Percentiles rank a stretch among this genome's conserved stretches.
Evolutionary conservation across 2,113 vertebrate genomes (phyloP).

Genomic region (Mellivora capensis): DNA sequence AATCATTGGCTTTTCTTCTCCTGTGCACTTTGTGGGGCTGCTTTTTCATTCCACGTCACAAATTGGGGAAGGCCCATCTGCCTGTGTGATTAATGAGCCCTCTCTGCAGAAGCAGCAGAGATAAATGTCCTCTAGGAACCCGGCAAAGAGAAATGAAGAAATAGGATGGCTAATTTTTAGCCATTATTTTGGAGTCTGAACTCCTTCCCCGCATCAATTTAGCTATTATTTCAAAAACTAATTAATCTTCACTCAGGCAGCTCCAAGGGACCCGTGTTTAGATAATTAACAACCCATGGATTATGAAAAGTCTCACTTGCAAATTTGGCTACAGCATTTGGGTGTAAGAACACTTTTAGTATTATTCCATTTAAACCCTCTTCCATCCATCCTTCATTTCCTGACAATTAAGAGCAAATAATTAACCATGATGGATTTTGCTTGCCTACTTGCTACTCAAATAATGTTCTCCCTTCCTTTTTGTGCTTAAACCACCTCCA

Average conservation of each 20-base stretch:
- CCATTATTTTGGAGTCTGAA: constrained; percentile 77
- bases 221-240: constrained; percentile 84
- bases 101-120: constrained; percentile 76
- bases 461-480: constrained; percentile 33
- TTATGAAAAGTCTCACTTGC: constrained; percentile 80
- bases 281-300: constrained; percentile 81
- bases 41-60: constrained; percentile 63
- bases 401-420: constrained; percentile 84
- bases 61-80: constrained; percentile 77
- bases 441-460: constrained; percentile 62
- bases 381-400: constrained; percentile 77
- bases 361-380: constrained; percentile 53
- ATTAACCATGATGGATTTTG: constrained; percentile 80
- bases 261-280: constrained; percentile 79
- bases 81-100: constrained; percentile 80
- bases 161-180: constrained; percentile 79
- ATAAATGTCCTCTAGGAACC: constrained; percentile 75
- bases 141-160: constrained; percentile 77
- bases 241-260: constrained; percentile 84
- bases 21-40: background rate
- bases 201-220: constrained; percentile 78
- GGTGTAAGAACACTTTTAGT: constrained; percentile 58
- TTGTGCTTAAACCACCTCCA: constrained; percentile 59
- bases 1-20: background rate
- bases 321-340: constrained; percentile 66